A percentile compares a stretch with the other conserved stretches of the same genome.
These are phyloP conservation scores for Oncorhynchus masou DNA, from an alignment of 2,113 vertebrate species.

Conservation along the genomic window DNA sequence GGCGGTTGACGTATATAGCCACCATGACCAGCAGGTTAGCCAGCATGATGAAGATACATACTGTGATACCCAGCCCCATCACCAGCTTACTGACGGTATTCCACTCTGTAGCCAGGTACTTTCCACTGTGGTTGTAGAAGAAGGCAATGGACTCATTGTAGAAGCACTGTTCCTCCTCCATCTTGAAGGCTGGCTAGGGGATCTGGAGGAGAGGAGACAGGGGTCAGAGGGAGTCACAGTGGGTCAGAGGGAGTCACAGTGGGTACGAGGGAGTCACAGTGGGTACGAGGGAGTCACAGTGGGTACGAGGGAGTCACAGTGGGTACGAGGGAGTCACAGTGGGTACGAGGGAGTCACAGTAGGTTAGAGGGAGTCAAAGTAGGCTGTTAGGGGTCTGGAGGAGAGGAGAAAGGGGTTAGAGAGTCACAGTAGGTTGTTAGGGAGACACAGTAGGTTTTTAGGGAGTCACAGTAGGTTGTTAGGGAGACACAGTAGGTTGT, in stretches of 20 bases:
- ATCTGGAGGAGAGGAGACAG: no score
- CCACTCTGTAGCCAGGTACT: conserved; percentile 91
- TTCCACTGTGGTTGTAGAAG: conserved; percentile 96
- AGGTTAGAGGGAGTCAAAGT: no score
- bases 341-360: no score
- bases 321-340: no score
- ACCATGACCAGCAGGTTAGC: conserved; percentile 98
- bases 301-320: no score
- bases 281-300: no score
- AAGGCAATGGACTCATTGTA: conserved; percentile 80
- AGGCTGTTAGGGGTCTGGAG: no score
- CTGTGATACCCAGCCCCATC: conserved; percentile 97
- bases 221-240: no score
- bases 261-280: no score
- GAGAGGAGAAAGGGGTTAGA: no score
- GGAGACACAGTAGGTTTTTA: background rate
- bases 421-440: background rate
- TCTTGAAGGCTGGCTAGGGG: background rate
- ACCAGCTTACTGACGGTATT: conserved; percentile 94
- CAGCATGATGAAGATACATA: conserved; percentile 99
- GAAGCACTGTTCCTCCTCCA: conserved; percentile 6
- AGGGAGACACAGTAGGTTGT: background rate
- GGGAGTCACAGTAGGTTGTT: background rate
- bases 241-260: background rate
- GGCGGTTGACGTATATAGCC: conserved; percentile 96